These are phyloP conservation scores for Chymomyza amoena DNA, from an alignment of 2,888 invertebrate genomes.

Conservation along the genomic window DNA sequence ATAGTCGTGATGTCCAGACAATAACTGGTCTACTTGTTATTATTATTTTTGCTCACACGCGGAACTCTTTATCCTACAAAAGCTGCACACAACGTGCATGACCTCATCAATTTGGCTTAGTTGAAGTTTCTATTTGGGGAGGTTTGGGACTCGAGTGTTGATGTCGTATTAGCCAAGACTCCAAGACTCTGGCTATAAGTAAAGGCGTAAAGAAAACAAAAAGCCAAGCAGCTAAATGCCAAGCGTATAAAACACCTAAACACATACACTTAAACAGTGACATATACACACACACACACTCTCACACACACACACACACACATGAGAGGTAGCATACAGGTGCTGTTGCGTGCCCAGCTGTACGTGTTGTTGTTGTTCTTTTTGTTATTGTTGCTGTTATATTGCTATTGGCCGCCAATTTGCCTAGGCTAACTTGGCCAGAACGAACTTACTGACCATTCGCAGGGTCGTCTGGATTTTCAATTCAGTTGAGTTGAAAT, in stretches of 20 bases:
- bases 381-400: slow-evolving; percentile 14
- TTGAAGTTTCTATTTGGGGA: slow-evolving; percentile 38
- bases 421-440: slow-evolving; percentile 50
- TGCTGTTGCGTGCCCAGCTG: slow-evolving; percentile 57
- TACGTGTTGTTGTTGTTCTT: slow-evolving; percentile 12
- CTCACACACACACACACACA: not conserved
- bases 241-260: slow-evolving; percentile 47
- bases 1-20: not conserved
- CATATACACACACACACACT: not conserved
- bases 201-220: not conserved
- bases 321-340: not conserved
- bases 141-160: not conserved
- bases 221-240: slow-evolving; percentile 18
- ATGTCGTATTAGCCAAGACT: not conserved
- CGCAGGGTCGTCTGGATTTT: not conserved
- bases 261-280: slow-evolving; percentile 26
- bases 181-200: not conserved
- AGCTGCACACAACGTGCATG: slow-evolving; percentile 60
- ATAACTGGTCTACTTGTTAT: not conserved
- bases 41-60: not conserved
- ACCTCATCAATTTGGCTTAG: slow-evolving; percentile 68
- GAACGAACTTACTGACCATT: slow-evolving; percentile 4
- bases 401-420: slow-evolving; percentile 32
- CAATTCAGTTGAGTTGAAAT: slow-evolving; percentile 67
- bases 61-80: not conserved